Percentiles rank a stretch among this genome's conserved stretches.
These are phyloP conservation scores for Scatophagus argus DNA, from an alignment of 2,113 vertebrate genomes.

Conservation along the genomic window DNA sequence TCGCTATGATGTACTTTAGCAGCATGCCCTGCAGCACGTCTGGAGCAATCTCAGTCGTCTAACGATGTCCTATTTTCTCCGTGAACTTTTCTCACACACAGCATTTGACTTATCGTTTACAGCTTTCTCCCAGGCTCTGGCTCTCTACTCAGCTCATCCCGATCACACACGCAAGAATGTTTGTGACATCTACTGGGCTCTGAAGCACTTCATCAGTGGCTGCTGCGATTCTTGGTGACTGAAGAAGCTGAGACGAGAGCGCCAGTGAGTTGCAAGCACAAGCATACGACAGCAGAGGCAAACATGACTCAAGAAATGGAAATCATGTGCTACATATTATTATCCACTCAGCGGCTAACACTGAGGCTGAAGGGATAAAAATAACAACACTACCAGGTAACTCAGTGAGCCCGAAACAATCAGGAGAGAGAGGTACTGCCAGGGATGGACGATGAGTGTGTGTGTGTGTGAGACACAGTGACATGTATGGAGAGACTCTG, in stretches of 20 bases:
- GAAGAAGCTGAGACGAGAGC: not conserved
- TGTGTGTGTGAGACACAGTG: conserved; percentile 2
- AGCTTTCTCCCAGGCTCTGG: not conserved
- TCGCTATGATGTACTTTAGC: conserved; percentile 55
- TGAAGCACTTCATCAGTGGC: not conserved
- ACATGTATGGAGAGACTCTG: conserved; percentile 2
- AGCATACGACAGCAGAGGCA: not conserved
- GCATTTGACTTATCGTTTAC: conserved; percentile 1
- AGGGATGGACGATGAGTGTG: conserved; percentile 11
- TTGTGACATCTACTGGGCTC: not conserved
- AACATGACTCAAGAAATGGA: not conserved
- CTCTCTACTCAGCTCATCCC: conserved; percentile 15
- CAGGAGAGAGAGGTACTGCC: conserved; percentile 27
- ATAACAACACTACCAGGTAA: conserved; percentile 33
- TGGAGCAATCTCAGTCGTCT: conserved; percentile 49
- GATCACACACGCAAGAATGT: not conserved
- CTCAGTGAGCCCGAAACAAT: conserved; percentile 42
- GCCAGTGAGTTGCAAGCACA: not conserved
- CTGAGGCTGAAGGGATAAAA: conserved; percentile 29
- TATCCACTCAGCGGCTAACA: conserved; percentile 7
- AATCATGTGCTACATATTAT: conserved; percentile 29
- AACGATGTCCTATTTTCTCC: conserved; percentile 42
- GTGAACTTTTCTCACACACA: conserved; percentile 32
- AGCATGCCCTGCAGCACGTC: conserved; percentile 62
- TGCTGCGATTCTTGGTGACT: not conserved